Evolutionary conservation across 1,140 invertebrate species (phyloP), one percentile per base, ranked within the genome.

Genomic region (Drosophila subobscura): DNA sequence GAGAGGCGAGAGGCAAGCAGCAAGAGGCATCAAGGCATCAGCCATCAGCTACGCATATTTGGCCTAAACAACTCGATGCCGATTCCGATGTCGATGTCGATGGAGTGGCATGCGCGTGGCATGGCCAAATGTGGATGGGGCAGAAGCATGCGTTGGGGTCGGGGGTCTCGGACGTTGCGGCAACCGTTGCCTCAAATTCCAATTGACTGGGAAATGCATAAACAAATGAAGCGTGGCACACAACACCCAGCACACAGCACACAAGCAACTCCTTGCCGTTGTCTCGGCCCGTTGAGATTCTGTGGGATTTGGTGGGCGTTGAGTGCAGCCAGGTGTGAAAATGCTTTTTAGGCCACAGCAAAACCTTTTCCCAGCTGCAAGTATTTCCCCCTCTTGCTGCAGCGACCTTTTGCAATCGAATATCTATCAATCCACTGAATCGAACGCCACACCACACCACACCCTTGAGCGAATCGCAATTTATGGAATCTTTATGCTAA

Each of bases 171-270:
- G 65, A 77, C 71, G 72, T 72, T 66, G 47, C 60, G 33, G 33
- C 33, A 37, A 12, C 33, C 10, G 33, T 12, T 72, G 60, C 70
- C 61, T 66, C 52, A 77, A 81, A 81, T 88, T 86, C 71, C 74
- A 86, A 75, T 86, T 70, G 65, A 68, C 81, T 81, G 81, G 77
- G 60, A 88, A 81, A 88, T 78, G 74, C 54, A 76, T 86, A 86
- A 88, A 88, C 83, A 83, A 88, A 88, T 83, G 78, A 61, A 73
- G 72, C 75, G 70, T 70, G 49, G 7, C 29, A 27, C 22, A 45
- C 12, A 57, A 46, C 10, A 33, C 7, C 7, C 27, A 29, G n/a
- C 6, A 10, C 29, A 33, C 8, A 33, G n/a, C 7, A 8, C 8
- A 20, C 27, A 55, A 45, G 14, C 41, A 55, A 55, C 53, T 37